Evolutionary conservation across 2,113 vertebrate genomes (phyloP), one percentile per base, ranked within the genome.

Genomic region (Plectropomus leopardus): DNA sequence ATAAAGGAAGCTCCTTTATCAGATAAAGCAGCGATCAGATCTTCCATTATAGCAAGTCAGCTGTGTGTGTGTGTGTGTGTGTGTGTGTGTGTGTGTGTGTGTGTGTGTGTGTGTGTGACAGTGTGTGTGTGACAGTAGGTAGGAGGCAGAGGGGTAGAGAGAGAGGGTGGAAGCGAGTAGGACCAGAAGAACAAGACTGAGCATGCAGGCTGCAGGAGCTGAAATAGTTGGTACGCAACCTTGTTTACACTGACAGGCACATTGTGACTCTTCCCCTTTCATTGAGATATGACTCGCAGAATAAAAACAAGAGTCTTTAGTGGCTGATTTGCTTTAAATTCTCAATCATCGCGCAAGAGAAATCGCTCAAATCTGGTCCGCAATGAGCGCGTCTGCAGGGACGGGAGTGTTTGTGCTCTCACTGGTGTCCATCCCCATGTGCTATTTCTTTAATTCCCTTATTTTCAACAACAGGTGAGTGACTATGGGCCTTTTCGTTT

Each of bases 401-500:
- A 98, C 97, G 2, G 95, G 96, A 34, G 97, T 97, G 77, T 98
- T 98, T 84, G 89, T 97, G 32, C 85, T 98, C 80, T 97, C 97
- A 66, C 87, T 98, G 71, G 95, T 95, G 76, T 96, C 97, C 83
- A 96, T 98, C 83, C 97, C 97, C 57, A 93, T 94, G 86, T 96
- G 96, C 32, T 97, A 95, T 77, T 82, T 96, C 73, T 96, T 96
- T 84, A 97, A 98, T 88, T 92, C 92, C 45, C 80, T 96, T 69
- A 93, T 94, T 34, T 93, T 94, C 88, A 89, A 69, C 82, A 91
- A 90, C 81, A 95, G 96, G 97, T 98, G 92, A 96, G 96, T 90
- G 60, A 26, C 1, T 54, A 19, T 13, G 28, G 5, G 8, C 4
- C 6, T 17, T 3, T 5, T 14, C 24, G 16, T 47, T 69, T 40